Evolutionary conservation across 2,888 invertebrate species (phyloP), one percentile per base, ranked within the genome.

Genomic region (Caenorhabditis zanzibari): DNA sequence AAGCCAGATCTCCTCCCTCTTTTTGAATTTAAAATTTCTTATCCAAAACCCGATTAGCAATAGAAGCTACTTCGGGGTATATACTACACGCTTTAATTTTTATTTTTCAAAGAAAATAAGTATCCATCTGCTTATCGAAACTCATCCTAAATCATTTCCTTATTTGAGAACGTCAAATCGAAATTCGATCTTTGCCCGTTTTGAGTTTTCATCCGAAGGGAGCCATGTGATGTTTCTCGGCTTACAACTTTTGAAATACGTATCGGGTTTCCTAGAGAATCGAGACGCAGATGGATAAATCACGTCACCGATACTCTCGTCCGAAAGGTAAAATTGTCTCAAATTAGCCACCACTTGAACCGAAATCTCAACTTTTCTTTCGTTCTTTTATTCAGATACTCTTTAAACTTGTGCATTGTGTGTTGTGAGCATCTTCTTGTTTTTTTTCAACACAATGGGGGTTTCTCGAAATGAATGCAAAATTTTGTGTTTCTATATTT

Each of bases 171-270:
- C 38, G 35, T 41, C 35, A 32, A 32, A 32, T 35, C 19, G 28
- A 41, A 63, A 41, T 28, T 22, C 54, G 61, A 61, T 69, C 66
- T 77, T 69, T 77, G 76, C 77, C 63, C 63, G 38, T 54, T 52
- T 52, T 61, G 26, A 54, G 52, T 22, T 41, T 26, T 14, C 49
- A 56, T 52, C 61, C 38, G 16, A 24, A 38, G 32, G 1, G 16
- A 28, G 9, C 69, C 77, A 77, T 61, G 77, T 77, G 77, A 69
- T 77, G 74, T 77, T 77, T 69, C 77, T 77, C 77, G 69, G 77
- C 77, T 77, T 77, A 77, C 77, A 77, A 77, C 77, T 77, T 77
- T 68, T 69, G 38, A 61, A 71, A 54, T 32, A 77, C 61, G 69
- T 77, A 77, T 77, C 77, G 63, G 77, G 61, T 77, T 77, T 63